Base-by-base conservation (phyloP, 2,888 invertebrate species). In the Helicoverpa assulta region DNA sequence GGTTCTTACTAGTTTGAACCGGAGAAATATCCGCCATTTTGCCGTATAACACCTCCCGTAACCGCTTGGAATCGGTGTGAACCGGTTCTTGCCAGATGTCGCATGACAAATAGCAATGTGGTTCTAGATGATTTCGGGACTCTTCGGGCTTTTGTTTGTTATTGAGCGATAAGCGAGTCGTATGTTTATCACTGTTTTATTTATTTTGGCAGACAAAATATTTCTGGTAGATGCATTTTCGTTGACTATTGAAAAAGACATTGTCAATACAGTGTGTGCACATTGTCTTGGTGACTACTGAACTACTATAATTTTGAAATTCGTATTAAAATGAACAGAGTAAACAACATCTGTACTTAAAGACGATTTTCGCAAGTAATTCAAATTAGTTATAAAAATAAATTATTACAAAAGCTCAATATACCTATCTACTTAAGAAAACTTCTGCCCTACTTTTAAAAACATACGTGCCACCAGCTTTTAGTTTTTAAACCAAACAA, bases 61-160 rank as follows among this genome's bases (percentile, higher is more conserved):
- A 86, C 87, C 84, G 80, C 85, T 85, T 76, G 73, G 78, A 83
- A 88, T 89, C 89, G 87, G 90, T 90, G 89, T 83, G 87, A 90
- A 91, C 90, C 81, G 86, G 86, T 90, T 86, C 80, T 70, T 71
- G 80, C 83, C 92, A 93, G 92, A 90, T 92, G 92, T 87, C 86
- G 88, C 90, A 88, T 90, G 92, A 93, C 90, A 91, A 92, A 93
- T 92, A 86, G 91, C 91, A 77, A 86, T 88, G 91, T 85, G 91
- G 93, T 93, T 82, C 86, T 71, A 82, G 86, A 93, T 91, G 91
- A 91, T 92, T 93, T 91, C 80, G 86, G 87, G 62, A 70, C 67
- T 76, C 65, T 70, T 75, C 59, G 64, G 53, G 67, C 69, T 65
- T 76, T 82, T 70, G 80, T 68, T 73, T 67, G 69, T 66, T 78